Evolutionary conservation across 2,888 invertebrate species (phyloP), one percentile per base, ranked within the genome.

Genomic region (Drosophila yooni): DNA sequence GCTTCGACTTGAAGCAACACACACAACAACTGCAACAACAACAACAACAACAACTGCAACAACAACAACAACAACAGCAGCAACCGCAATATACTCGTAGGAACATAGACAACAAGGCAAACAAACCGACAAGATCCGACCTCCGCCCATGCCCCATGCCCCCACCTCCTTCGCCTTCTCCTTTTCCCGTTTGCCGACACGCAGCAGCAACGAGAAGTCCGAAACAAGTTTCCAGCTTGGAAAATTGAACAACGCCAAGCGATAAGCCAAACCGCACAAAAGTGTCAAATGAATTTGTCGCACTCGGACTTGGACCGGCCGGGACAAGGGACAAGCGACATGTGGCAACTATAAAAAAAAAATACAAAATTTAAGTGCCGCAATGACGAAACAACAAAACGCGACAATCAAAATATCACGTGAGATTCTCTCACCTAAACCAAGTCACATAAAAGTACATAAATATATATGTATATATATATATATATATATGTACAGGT

Each of bases 231-330:
- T 90, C 70, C 76, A 82, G 72, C 78, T 75, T 62, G 75, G 74
- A 68, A 81, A 81, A 72, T 81, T 71, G 59, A 65, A 79, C 77
- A 77, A 70, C 76, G 54, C 54, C 62, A 40, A 43, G 85, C 90
- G 91, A 91, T 89, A 87, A 87, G 82, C 68, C 83, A 67, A 66
- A 66, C 69, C 78, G 70, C 74, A 79, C 74, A 81, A 79, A 91
- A 91, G 88, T 88, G 88, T 88, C 88, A 91, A 88, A 91, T 91
- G 91, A 91, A 91, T 88, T 88, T 88, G 88, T 88, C 88, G 87
- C 77, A 80, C 79, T 84, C 80, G 76, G 81, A 82, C 70, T 83
- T 68, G 74, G 79, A 81, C 76, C 33, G 33, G 11, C 58, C 70
- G 66, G 61, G 63, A 75, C 79, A 67, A 50, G 60, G 62, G 62